Conservation (phyloP, 1,140 invertebrate species). For the Mercenaria mercenaria region DNA sequence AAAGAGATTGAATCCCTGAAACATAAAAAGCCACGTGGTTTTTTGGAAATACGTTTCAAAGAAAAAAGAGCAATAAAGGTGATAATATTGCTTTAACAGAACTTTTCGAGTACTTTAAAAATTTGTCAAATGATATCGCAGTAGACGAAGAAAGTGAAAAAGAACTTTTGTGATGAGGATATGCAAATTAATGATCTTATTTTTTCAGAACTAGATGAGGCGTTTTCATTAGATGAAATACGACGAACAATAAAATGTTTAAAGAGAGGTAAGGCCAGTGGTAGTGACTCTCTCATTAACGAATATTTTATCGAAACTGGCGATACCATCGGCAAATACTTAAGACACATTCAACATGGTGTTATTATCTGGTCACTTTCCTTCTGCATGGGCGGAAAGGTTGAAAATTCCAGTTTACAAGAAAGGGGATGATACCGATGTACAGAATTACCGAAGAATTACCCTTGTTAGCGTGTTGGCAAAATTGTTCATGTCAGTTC, state of each 20-base stretch:
- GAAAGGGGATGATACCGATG: too few species aligned
- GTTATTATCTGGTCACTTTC: neutral
- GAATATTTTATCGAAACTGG: constrained; percentile 6
- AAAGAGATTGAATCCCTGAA: neutral
- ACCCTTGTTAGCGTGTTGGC: constrained; percentile 31
- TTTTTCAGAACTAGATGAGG: neutral
- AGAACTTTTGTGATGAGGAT: neutral
- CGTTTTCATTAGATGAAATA: neutral
- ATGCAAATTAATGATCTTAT: neutral
- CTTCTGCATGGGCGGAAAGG: neutral
- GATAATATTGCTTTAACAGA: neutral
- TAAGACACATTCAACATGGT: neutral
- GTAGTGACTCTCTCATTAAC: neutral
- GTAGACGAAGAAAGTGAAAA: neutral
- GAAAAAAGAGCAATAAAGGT: neutral
- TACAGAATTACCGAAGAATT: too few species aligned
- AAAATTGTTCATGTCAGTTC: too few species aligned
- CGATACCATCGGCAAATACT: neutral
- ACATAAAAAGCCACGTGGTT: neutral
- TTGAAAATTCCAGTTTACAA: neutral
- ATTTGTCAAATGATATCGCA: neutral
- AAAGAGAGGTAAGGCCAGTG: neutral
- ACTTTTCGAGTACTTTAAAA: neutral
- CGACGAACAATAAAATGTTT: neutral
- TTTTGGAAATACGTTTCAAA: neutral